A percentile compares a stretch with the other conserved stretches of the same genome.
Evolutionary conservation across 2,797 vertebrate species (phyloP).

Genomic region (Margarornis squamiger): DNA sequence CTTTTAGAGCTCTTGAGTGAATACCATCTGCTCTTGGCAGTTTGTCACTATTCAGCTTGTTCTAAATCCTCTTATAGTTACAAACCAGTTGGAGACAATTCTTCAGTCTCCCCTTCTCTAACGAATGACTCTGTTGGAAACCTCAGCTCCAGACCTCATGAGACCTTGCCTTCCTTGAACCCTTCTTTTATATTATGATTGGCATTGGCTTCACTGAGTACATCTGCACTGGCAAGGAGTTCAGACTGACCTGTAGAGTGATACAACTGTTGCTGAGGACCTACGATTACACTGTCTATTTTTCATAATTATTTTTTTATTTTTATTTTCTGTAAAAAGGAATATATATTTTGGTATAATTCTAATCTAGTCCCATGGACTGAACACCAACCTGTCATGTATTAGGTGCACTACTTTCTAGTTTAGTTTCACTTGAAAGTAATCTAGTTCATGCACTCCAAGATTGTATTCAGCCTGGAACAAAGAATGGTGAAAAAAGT

Average conservation of each 20-base stretch:
- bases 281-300: neutral
- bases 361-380: neutral
- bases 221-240: neutral
- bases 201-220: neutral
- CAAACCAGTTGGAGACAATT: neutral
- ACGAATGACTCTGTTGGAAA: neutral
- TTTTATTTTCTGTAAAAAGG: neutral
- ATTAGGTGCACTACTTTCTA: neutral
- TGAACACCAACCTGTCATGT: neutral
- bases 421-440: neutral
- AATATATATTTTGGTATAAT: neutral
- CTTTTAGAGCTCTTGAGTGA: constrained; percentile 26
- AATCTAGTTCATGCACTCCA: neutral
- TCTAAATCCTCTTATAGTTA: neutral
- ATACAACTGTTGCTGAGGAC: neutral
- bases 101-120: neutral
- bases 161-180: neutral
- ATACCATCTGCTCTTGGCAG: constrained; percentile 21
- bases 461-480: neutral
- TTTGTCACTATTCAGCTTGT: neutral
- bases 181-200: neutral
- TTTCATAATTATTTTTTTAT: neutral
- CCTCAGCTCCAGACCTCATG: neutral
- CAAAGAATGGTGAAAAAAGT: neutral
- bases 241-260: neutral